Evolutionary conservation across 2,113 vertebrate species (phyloP).

Genomic region (Megaleporinus macrocephalus): DNA sequence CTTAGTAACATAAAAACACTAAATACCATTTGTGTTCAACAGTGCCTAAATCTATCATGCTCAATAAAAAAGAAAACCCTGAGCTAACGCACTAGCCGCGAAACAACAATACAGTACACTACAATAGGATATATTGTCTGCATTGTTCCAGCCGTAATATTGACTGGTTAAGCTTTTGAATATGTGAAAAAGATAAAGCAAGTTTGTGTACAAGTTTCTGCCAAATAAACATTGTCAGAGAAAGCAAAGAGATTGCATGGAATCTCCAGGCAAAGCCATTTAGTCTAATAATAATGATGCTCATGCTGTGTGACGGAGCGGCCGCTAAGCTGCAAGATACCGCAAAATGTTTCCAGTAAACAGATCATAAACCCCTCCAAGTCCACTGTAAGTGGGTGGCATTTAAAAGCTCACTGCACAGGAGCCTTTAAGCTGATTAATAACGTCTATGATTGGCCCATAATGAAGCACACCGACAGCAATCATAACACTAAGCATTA

Average conservation of each 20-base stretch:
- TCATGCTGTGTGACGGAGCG: background rate
- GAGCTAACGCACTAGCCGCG: too few relatives aligned
- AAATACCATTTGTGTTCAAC: too few relatives aligned
- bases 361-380: background rate
- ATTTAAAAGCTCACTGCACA: background rate
- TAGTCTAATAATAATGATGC: conserved; percentile 8
- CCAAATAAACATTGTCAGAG: background rate
- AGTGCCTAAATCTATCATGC: too few relatives aligned
- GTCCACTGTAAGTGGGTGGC: background rate
- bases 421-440: background rate
- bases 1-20: too few relatives aligned
- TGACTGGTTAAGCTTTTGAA: background rate
- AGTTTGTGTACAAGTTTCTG: background rate
- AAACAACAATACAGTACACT: too few relatives aligned
- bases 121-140: too few relatives aligned
- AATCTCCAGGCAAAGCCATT: background rate
- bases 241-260: background rate
- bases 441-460: background rate
- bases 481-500: background rate
- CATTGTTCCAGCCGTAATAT: too few relatives aligned
- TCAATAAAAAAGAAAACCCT: too few relatives aligned
- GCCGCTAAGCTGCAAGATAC: background rate
- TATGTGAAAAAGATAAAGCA: background rate
- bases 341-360: background rate
- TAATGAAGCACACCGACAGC: background rate